phyloP scores from a whole-genome alignment of 2,113 vertebrate species.

The Lanius ludovicianus region DNA sequence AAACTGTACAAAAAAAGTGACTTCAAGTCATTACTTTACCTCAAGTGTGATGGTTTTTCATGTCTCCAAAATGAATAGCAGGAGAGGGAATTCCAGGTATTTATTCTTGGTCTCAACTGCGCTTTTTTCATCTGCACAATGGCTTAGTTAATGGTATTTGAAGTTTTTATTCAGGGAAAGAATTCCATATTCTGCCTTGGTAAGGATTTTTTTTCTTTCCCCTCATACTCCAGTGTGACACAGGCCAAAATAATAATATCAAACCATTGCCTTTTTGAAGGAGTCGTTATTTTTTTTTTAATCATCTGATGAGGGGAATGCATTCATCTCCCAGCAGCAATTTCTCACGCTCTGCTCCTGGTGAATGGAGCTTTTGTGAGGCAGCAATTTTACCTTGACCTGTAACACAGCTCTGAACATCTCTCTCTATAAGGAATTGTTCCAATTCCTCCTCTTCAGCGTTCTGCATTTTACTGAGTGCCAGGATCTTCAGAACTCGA shows the following conservation, averaged over 20 bases:
- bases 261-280: not conserved
- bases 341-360: not conserved
- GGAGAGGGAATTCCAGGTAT: not conserved
- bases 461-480: not conserved
- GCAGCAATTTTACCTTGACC: not conserved
- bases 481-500: not conserved
- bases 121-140: not conserved
- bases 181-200: not conserved
- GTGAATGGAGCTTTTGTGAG: not conserved
- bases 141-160: not conserved
- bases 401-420: not conserved
- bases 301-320: not conserved
- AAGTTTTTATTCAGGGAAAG: not conserved
- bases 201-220: not conserved
- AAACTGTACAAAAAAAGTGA: not conserved
- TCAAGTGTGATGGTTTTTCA: not conserved
- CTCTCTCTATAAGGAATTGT: not conserved
- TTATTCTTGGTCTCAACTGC: not conserved
- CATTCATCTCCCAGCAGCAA: not conserved
- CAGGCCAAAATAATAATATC: not conserved
- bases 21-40: not conserved
- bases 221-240: not conserved
- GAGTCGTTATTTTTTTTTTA: not conserved
- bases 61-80: not conserved
- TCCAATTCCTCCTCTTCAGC: not conserved